phyloP scores from a whole-genome alignment of 2,888 invertebrate species.

The Adelognathus sp. region DNA sequence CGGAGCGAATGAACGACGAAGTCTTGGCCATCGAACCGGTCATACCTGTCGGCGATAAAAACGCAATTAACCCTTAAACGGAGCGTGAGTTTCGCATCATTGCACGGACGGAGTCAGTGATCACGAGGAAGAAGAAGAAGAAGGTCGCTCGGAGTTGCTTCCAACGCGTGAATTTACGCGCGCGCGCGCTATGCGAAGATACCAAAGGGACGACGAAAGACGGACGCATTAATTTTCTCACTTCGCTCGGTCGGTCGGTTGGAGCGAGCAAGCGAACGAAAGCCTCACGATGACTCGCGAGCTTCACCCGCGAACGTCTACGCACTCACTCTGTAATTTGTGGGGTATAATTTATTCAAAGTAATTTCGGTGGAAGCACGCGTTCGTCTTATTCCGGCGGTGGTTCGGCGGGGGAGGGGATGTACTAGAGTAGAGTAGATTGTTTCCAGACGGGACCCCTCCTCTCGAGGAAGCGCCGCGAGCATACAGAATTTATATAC shows the following conservation, averaged over 20 bases:
- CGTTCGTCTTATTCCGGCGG: conserved; percentile 56
- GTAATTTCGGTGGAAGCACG: conserved; percentile 58
- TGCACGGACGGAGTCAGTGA: conserved; percentile 4
- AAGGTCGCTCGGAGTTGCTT: conserved; percentile 31
- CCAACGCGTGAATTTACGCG: conserved; percentile 43
- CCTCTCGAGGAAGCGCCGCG: conserved; percentile 22
- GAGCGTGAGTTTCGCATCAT: conserved; percentile 33
- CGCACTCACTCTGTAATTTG: conserved; percentile 59
- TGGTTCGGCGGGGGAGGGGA: conserved; percentile 26
- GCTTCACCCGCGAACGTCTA: conserved; percentile 45
- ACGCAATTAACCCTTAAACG: conserved; percentile 61
- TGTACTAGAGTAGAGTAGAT: conserved; percentile 56
- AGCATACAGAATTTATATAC: conserved; percentile 41
- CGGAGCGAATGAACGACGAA: conserved; percentile 28
- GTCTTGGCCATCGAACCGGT: conserved; percentile 48
- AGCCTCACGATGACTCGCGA: conserved; percentile 52
- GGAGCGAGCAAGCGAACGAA: conserved; percentile 41
- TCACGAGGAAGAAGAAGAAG: too few species aligned
- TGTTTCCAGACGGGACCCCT: conserved; percentile 63
- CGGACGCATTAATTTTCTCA: conserved; percentile 60
- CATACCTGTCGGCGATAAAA: conserved; percentile 59
- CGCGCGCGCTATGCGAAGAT: conserved; percentile 7
- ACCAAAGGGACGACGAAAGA: conserved; percentile 39
- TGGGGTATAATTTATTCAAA: conserved; percentile 61
- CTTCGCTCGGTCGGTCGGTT: conserved; percentile 35